Conservation (phyloP, 2,888 invertebrate genomes). For the Sturmia bella region DNA sequence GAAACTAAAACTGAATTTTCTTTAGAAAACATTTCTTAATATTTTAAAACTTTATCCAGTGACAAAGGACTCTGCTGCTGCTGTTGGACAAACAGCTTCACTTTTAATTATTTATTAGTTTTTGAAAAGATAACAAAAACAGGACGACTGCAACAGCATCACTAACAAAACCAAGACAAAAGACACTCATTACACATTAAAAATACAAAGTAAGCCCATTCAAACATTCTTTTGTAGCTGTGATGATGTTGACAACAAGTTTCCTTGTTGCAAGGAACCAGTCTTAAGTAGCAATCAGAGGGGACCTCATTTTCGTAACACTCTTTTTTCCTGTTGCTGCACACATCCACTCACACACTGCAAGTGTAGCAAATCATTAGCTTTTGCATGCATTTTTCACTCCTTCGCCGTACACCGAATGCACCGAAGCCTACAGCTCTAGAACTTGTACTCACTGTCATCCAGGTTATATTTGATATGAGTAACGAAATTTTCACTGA, state of each 20-base stretch:
- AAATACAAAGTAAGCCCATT: background rate
- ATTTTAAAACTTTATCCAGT: too few relatives aligned
- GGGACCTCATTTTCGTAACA: constrained; percentile 59
- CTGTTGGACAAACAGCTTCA: background rate
- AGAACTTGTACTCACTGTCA: too few relatives aligned
- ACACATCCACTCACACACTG: background rate
- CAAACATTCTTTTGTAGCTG: constrained; percentile 14
- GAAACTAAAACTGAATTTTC: too few relatives aligned
- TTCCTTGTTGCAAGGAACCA: constrained; percentile 58
- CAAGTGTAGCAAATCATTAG: background rate
- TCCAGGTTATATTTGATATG: too few relatives aligned
- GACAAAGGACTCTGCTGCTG: too few relatives aligned
- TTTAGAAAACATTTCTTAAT: too few relatives aligned
- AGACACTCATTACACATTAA: background rate
- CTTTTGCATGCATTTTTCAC: too few relatives aligned
- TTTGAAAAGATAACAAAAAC: background rate
- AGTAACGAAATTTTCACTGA: too few relatives aligned
- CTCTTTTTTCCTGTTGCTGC: background rate
- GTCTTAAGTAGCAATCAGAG: constrained; percentile 60
- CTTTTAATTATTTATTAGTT: background rate
- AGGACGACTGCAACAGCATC: too few relatives aligned
- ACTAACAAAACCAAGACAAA: constrained; percentile 20
- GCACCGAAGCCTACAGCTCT: too few relatives aligned
- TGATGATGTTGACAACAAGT: constrained; percentile 63
- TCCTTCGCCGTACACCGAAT: too few relatives aligned